Evolutionary conservation across 2,888 invertebrate genomes (phyloP).

Genomic region (Tenthredo amoena): DNA sequence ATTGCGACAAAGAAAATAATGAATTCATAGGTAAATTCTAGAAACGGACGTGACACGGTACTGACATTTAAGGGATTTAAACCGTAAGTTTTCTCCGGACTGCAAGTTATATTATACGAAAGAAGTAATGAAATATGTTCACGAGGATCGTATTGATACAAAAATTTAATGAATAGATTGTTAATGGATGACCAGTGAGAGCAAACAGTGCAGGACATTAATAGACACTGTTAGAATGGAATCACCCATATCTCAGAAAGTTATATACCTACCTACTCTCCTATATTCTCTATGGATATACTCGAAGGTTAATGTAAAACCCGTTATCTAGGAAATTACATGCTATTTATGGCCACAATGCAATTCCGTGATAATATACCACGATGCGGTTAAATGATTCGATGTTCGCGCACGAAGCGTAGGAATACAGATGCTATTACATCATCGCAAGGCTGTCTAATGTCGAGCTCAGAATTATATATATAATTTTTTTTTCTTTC

Average conservation of each 20-base stretch:
- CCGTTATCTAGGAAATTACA: not conserved
- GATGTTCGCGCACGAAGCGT: not conserved
- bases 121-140: too few relatives aligned
- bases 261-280: not conserved
- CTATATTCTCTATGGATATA: not conserved
- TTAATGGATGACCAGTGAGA: too few relatives aligned
- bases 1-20: too few relatives aligned
- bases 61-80: too few relatives aligned
- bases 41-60: too few relatives aligned
- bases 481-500: not conserved
- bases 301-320: not conserved
- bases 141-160: too few relatives aligned
- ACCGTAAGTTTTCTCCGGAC: too few relatives aligned
- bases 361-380: not conserved
- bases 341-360: not conserved
- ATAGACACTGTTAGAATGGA: too few relatives aligned
- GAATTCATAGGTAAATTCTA: too few relatives aligned
- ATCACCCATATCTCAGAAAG: not conserved
- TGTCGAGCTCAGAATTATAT: not conserved
- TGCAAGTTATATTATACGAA: too few relatives aligned
- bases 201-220: too few relatives aligned
- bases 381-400: not conserved
- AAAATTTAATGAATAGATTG: too few relatives aligned
- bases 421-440: not conserved
- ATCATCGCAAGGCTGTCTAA: not conserved